Conservation (phyloP, 2,113 vertebrate species). For the Pseudolaguvia tuberculata region DNA sequence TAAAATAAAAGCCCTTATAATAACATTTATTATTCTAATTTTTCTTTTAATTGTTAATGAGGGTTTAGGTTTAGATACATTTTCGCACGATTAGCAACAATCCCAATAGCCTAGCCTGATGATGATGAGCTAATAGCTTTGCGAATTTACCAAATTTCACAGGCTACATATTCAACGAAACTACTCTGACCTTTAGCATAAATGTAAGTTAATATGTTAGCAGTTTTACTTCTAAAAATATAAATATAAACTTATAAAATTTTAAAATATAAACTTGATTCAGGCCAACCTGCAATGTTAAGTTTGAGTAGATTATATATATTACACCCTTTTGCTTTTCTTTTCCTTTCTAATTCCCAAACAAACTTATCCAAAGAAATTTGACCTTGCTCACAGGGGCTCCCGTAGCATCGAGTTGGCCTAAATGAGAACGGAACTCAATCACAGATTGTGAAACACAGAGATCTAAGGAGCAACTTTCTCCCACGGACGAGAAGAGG, state of each 20-base stretch:
- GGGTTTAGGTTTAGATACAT: not conserved
- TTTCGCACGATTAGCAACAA: not conserved
- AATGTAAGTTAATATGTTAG: not conserved
- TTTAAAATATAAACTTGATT: too few relatives aligned
- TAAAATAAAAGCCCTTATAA: too few relatives aligned
- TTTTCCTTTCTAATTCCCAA: not conserved
- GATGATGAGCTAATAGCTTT: too few relatives aligned
- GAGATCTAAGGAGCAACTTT: conserved; percentile 35
- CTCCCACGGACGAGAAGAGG: conserved; percentile 44
- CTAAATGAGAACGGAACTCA: not conserved
- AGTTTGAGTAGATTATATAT: not conserved
- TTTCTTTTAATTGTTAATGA: too few relatives aligned
- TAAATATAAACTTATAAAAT: too few relatives aligned
- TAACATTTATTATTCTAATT: too few relatives aligned
- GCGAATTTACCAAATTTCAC: too few relatives aligned
- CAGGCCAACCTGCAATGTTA: not conserved
- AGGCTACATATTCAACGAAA: too few relatives aligned
- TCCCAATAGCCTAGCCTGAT: too few relatives aligned
- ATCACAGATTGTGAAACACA: not conserved
- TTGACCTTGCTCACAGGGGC: conserved; percentile 9
- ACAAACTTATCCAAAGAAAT: not conserved
- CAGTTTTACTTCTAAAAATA: not conserved
- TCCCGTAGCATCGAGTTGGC: not conserved
- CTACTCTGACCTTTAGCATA: not conserved
- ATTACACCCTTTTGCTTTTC: not conserved